phyloP scores from a whole-genome alignment of 1,140 invertebrate genomes.

The Bombus balteatus region DNA sequence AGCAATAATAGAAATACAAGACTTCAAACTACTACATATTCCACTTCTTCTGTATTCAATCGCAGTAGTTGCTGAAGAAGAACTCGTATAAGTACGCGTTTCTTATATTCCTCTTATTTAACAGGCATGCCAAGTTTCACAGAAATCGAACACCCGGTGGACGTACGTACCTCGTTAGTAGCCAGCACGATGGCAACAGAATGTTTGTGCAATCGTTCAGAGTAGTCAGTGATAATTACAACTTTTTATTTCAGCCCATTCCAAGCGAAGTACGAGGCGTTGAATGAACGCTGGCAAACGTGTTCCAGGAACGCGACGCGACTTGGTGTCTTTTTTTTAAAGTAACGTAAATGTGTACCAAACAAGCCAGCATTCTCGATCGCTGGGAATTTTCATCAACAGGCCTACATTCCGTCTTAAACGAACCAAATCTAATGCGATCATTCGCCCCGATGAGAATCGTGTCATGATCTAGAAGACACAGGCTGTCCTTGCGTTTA shows the following conservation, averaged over 20 bases:
- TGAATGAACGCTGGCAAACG: constrained; percentile 24
- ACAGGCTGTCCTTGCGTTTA: neutral
- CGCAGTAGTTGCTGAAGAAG: neutral
- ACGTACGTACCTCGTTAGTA: constrained; percentile 29
- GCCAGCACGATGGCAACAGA: neutral
- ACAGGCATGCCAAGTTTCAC: neutral
- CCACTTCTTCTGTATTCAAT: neutral
- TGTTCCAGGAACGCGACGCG: constrained; percentile 10
- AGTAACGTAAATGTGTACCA: constrained; percentile 11
- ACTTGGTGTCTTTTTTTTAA: neutral
- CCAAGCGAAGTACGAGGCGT: constrained; percentile 1
- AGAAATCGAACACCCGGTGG: constrained; percentile 33
- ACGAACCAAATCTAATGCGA: constrained; percentile 58
- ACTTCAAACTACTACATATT: constrained; percentile 2
- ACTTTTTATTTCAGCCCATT: constrained; percentile 1
- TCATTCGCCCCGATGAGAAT: constrained; percentile 46
- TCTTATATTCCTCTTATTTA: neutral
- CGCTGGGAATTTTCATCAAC: constrained; percentile 32
- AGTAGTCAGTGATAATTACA: constrained; percentile 30
- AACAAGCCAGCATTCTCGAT: neutral
- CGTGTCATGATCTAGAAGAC: constrained; percentile 7
- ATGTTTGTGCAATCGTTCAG: constrained; percentile 29
- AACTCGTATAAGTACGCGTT: neutral
- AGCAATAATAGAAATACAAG: neutral
- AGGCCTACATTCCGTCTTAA: constrained; percentile 48